phyloP scores from a whole-genome alignment of 2,797 vertebrate genomes.

The Clamator glandarius region DNA sequence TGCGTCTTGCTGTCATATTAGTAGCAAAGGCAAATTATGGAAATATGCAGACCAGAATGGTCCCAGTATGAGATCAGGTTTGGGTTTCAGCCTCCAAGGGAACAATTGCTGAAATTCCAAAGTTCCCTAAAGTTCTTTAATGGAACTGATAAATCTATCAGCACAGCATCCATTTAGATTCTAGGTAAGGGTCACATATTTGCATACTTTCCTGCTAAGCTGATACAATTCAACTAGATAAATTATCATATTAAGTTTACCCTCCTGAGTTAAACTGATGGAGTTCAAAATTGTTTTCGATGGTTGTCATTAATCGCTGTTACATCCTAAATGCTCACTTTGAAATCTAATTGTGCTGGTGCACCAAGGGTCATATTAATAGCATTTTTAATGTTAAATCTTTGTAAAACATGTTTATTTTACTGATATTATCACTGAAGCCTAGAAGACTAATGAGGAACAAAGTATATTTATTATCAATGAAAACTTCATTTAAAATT shows the following conservation, averaged over 20 bases:
- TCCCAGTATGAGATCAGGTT: slow-evolving; percentile 95
- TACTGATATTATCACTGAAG: slow-evolving; percentile 73
- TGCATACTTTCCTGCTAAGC: slow-evolving; percentile 96
- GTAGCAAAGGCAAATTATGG: slow-evolving; percentile 94
- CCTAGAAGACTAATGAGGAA: slow-evolving; percentile 75
- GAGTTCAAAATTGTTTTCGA: slow-evolving; percentile 99
- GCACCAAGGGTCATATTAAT: slow-evolving; percentile 95
- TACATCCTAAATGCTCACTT: slow-evolving; percentile 94
- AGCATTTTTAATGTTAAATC: slow-evolving; percentile 81
- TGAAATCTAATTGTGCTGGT: slow-evolving; percentile 91
- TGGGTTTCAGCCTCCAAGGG: slow-evolving; percentile 92
- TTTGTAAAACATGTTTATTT: slow-evolving; percentile 83
- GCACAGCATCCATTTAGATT: slow-evolving; percentile 93
- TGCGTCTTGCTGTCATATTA: slow-evolving; percentile 98
- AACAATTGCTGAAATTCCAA: slow-evolving; percentile 93
- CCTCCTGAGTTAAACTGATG: slow-evolving; percentile 99
- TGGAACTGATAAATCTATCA: slow-evolving; percentile 91
- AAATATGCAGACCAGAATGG: slow-evolving; percentile 92
- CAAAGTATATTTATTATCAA: slow-evolving; percentile 79
- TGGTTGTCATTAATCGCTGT: slow-evolving; percentile 99
- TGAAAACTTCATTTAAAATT: slow-evolving; percentile 80
- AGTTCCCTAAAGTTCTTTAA: slow-evolving; percentile 98
- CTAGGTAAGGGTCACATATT: slow-evolving; percentile 98
- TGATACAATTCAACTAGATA: slow-evolving; percentile 92
- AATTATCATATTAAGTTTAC: slow-evolving; percentile 99